Evolutionary conservation across 92 coral and sea anemone genomes (phyloP).

Genomic region (Phymanthus crucifer): DNA sequence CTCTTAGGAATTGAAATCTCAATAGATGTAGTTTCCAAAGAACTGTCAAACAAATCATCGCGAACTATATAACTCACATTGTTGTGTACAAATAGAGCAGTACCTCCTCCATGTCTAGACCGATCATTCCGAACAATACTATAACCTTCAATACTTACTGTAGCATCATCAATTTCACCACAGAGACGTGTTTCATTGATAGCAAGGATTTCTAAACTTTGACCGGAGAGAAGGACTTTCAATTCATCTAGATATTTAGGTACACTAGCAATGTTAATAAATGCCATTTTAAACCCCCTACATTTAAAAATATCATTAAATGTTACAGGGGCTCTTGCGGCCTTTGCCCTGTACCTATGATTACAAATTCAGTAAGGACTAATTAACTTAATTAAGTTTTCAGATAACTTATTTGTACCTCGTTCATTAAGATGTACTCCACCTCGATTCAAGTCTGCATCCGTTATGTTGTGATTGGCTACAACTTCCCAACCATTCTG

Average conservation of each 20-base stretch:
- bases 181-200: constrained; percentile 22
- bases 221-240: neutral
- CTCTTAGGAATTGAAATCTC: too few species aligned
- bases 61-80: constrained; percentile 4
- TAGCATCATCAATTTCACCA: neutral
- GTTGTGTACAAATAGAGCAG: constrained; percentile 12
- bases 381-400: neutral
- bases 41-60: too few species aligned
- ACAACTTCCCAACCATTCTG: neutral
- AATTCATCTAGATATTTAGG: constrained; percentile 41
- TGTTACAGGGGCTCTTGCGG: too few species aligned
- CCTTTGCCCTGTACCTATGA: too few species aligned
- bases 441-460: neutral
- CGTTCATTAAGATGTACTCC: neutral
- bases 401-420: neutral
- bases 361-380: too few species aligned
- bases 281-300: constrained; percentile 33
- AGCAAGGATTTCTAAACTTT: constrained; percentile 24
- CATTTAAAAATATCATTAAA: constrained; percentile 9
- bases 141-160: constrained; percentile 25
- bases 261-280: constrained; percentile 36
- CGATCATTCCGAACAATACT: constrained; percentile 18
- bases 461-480: neutral
- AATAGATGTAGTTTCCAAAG: constrained; percentile 7
- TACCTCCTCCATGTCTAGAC: constrained; percentile 29